Conservation (phyloP, 2,113 vertebrate genomes). For the Pycnonotus jocosus region DNA sequence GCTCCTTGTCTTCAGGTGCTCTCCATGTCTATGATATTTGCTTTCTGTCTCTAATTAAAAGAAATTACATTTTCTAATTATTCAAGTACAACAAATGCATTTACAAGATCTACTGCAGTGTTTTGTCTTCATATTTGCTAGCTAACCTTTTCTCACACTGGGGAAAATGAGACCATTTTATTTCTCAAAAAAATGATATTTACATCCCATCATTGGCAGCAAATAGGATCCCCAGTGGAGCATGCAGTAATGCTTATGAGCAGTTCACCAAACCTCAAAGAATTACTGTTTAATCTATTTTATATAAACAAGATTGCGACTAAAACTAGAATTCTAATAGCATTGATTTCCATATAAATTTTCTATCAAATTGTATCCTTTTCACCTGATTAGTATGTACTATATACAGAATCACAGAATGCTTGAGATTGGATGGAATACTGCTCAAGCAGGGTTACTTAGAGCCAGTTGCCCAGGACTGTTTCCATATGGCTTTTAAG, state of each 20-base stretch:
- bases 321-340: not conserved
- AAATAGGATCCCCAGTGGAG: not conserved
- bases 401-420: not conserved
- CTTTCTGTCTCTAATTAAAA: conserved; percentile 7
- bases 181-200: not conserved
- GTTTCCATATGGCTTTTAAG: not conserved
- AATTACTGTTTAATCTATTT: not conserved
- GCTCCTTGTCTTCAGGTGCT: conserved; percentile 36
- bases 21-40: conserved; percentile 56
- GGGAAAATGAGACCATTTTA: not conserved
- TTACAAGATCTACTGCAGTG: not conserved
- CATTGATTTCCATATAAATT: not conserved
- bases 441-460: not conserved
- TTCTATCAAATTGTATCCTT: not conserved
- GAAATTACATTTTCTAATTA: not conserved
- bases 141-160: not conserved
- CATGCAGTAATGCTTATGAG: not conserved
- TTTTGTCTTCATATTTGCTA: not conserved
- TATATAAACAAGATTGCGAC: not conserved
- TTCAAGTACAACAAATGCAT: not conserved
- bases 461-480: not conserved
- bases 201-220: not conserved
- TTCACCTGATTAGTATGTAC: not conserved
- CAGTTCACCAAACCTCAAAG: not conserved
- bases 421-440: not conserved